Evolutionary conservation across 1,140 invertebrate genomes (phyloP), one percentile per base, ranked within the genome.

Genomic region (Oncopodura yosiiana): DNA sequence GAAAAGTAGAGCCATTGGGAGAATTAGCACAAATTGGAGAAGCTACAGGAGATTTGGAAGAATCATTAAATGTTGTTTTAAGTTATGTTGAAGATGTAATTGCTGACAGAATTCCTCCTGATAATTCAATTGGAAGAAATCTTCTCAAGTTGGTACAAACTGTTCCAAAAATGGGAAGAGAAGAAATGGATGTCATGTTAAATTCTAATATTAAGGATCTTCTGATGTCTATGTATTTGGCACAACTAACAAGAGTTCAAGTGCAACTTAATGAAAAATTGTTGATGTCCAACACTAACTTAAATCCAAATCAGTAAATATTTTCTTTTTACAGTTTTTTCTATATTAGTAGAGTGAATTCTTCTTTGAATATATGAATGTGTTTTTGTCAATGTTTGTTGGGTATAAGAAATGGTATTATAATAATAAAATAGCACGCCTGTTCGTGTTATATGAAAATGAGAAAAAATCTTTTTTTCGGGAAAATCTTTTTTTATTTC

Each of bases 181-280:
- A 92, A 67, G 83, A 92, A 67, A 94, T 96, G 71, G 88, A 91
- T 21, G 81, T 88, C 59, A 94, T 95, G 86, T 84, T 96, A 67
- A 94, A 93, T 66, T 86, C 88, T 61, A 93, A 93, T 69, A 86
- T 95, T 66, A 95, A 95, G 79, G 93, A 97, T 77, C 77, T 96
- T 55, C 74, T 97, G 38, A 94, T 96, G 93, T 91, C 96, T 42
- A 83, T 94, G 60, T 94, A 93, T 34, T 75, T 97, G 23, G 87
- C 91, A 8, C 92, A 96, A 69, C 75, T 97, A n/a, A 92, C 92
- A 59, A 91, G 93, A 74, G 92, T 90, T 6, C 92, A 97, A 73
- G 76, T 96, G 59, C 86, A 91, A 67, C 75, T 97, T 19, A 94
- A 94, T 69, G 93, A 96, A 72, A 95, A 96, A 71, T 75, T 97